Evolutionary conservation across 2,888 invertebrate species (phyloP), one percentile per base, ranked within the genome.

Genomic region (Lasioglossum morio): DNA sequence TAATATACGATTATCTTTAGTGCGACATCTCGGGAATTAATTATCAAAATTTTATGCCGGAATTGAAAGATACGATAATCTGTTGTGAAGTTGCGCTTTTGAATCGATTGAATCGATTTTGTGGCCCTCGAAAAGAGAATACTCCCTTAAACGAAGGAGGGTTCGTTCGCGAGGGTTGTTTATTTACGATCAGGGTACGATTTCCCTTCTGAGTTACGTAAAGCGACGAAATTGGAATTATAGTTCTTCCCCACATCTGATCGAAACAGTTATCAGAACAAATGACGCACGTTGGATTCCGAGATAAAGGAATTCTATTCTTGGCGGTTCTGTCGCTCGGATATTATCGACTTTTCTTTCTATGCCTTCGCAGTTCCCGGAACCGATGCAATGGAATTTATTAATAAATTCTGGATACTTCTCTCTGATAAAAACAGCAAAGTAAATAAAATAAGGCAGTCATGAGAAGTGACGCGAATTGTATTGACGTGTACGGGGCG

Each of bases 251-350:
- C 63, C 27, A 19, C n/a, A 10, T 4, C 14, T 23, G n/a, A 19
- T 37, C 27, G 53, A 30, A 83, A 30, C n/a, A 53, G 37, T 60
- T 79, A 74, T 80, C 73, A 46, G 63, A 40, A 77, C 53, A 34
- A 43, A 14, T 72, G 63, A 75, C 37, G 57, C 75, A 66, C 40
- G 40, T 75, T 72, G 80, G 40, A 70, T 75, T 46, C 57, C 60
- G 48, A 4, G 80, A 78, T 63, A 72, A 81, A 77, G 30, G 72
- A 75, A 75, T 74, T 43, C 66, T 78, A 66, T 81, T 77, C 76
- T 79, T 53, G 60, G 53, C 7, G 57, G 34, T 48, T 72, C 46
- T 75, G 63, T 63, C 46, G 53, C n/a, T 30, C 14, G 60, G 60
- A 43, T 76, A 48, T 63, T 79, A 79, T 85, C 79, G 40, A 30